Evolutionary conservation across 1,140 invertebrate genomes (phyloP).

Genomic region (Heliconius congener): DNA sequence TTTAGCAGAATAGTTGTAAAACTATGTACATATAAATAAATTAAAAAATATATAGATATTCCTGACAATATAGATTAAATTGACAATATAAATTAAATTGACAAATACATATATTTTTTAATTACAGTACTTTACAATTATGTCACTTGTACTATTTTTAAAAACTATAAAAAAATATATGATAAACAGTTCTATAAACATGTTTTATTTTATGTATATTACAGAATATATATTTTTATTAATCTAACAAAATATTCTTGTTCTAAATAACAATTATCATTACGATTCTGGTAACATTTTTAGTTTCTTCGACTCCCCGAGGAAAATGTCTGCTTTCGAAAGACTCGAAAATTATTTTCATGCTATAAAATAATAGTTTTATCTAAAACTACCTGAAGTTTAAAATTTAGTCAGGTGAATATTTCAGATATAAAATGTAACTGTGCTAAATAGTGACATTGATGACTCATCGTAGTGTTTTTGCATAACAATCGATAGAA

Average conservation of each 20-base stretch:
- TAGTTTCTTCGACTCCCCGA: slow-evolving; percentile 53
- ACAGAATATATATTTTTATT: not conserved
- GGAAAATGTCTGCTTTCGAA: slow-evolving; percentile 76
- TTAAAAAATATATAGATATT: too few relatives aligned
- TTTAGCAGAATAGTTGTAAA: too few relatives aligned
- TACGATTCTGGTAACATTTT: slow-evolving; percentile 31
- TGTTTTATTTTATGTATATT: not conserved
- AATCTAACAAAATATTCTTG: not conserved
- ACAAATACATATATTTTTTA: too few relatives aligned
- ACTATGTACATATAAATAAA: too few relatives aligned
- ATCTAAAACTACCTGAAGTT: slow-evolving; percentile 52
- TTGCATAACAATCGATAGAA: slow-evolving; percentile 80
- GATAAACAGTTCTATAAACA: too few relatives aligned
- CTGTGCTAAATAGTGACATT: slow-evolving; percentile 49
- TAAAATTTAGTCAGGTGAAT: slow-evolving; percentile 65
- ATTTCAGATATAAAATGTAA: slow-evolving; percentile 43
- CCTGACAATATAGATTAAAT: too few relatives aligned
- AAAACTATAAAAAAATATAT: not conserved
- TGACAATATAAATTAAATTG: too few relatives aligned
- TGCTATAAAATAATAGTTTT: slow-evolving; percentile 58
- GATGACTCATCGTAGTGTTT: slow-evolving; percentile 73
- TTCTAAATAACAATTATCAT: not conserved
- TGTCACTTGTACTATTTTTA: not conserved
- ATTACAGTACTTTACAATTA: not conserved
- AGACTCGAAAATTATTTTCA: slow-evolving; percentile 65